Conservation (phyloP, 2,113 vertebrate genomes). For the Brachypteracias leptosomus region DNA sequence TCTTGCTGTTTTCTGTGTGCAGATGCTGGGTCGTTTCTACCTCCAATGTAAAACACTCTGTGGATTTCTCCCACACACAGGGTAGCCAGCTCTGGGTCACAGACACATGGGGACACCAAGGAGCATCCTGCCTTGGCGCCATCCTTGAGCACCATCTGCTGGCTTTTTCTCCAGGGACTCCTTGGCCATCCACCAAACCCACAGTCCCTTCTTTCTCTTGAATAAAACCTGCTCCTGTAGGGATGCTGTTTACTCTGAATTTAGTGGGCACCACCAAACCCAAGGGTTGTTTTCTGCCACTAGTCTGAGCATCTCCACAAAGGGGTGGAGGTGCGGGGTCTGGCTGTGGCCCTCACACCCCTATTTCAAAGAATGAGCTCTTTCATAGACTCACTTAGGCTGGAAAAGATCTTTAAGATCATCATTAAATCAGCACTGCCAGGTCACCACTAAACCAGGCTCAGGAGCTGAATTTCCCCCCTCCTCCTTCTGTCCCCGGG, state of each 20-base stretch:
- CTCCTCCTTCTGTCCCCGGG: no score
- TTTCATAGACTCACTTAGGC: neutral
- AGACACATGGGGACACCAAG: neutral
- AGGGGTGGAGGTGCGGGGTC: accelerated
- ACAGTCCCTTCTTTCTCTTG: neutral
- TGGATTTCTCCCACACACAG: neutral
- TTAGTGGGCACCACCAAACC: neutral
- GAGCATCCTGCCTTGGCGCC: neutral
- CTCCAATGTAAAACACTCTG: neutral
- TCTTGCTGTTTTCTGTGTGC: neutral
- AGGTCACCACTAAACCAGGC: neutral
- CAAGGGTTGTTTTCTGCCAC: neutral
- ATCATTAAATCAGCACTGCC: neutral
- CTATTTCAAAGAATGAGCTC: neutral
- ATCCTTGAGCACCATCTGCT: slow-evolving; percentile 53
- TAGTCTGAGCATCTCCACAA: no score
- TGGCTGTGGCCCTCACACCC: accelerated
- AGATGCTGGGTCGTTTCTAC: neutral
- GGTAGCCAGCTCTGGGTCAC: accelerated
- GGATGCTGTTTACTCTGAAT: neutral
- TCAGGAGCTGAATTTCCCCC: no score
- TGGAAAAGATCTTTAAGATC: neutral
- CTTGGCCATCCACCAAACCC: neutral
- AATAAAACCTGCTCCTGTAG: neutral
- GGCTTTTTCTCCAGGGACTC: neutral